Base-by-base conservation (phyloP, 2,113 vertebrate genomes). In the Daboia siamensis region DNA sequence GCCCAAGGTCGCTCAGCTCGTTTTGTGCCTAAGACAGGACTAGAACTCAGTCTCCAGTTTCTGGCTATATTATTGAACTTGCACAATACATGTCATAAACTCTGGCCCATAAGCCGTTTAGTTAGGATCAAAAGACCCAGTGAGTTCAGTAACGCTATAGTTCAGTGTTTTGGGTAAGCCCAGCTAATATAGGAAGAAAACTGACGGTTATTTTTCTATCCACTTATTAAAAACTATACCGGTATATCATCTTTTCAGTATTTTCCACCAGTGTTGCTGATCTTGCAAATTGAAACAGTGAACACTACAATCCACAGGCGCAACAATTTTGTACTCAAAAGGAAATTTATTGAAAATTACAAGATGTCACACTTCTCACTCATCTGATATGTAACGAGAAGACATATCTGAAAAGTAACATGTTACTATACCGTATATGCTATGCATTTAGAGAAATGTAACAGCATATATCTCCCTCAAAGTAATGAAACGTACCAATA, bases 401-500 rank as follows among this genome's bases (percentile, higher is more conserved):
- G 39, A 44, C 74, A 80, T 33, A 10, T 21, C 33, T 80, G 88
- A 64, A 51, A 90, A 93, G 15, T 91, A 48, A 93, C 92, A 69
- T 29, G 11, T n/a, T 87, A 86, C 87, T 93, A 15, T 84, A 85
- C 88, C 9, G 48, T 29, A 10, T 44, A 91, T 80, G 92, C 56
- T 86, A 88, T 48, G 88, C 11, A 2, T 46, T 94, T n/a, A 0
- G 33, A 23, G 10, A 92, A 56, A 86, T 44, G 55, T 61, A 85
- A 88, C 86, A 52, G 51, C 52, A 64, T 91, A 51, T 46, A 94
- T 52, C 0, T 92, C 74, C 64, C n/a, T 90, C 89, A 39, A 0
- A 94, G 95, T 96, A 96, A 96, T 96, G 92, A 94, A 97, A 96
- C 95, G 94, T 96, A 96, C 94, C 94, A 84, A 80, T 92, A 94